A percentile compares a stretch with the other conserved stretches of the same genome.
Evolutionary conservation across 2,888 invertebrate genomes (phyloP).

Genomic region (Patella caerulea): DNA sequence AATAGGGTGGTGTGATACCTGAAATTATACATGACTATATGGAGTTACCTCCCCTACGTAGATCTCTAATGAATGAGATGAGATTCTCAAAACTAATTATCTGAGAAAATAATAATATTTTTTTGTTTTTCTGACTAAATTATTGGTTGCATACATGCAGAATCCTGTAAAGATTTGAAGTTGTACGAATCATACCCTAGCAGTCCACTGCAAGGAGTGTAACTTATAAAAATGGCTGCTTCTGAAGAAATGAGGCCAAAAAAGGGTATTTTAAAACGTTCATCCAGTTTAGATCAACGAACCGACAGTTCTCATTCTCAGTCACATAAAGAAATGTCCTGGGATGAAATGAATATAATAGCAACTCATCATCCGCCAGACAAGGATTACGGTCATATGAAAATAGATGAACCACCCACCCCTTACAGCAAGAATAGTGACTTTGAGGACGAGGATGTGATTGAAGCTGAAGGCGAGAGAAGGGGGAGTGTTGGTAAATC

Average conservation of each 20-base stretch:
- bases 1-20: no score
- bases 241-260: conserved; percentile 84
- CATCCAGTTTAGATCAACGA: conserved; percentile 85
- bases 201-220: no score
- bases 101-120: no score
- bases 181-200: no score
- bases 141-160: no score
- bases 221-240: conserved; percentile 59
- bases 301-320: conserved; percentile 31
- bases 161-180: no score
- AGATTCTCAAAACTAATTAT: no score
- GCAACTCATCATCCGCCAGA: conserved; percentile 97
- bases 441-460: conserved; percentile 70
- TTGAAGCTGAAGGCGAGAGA: conserved; percentile 72
- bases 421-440: conserved; percentile 81
- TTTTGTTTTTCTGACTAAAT: no score
- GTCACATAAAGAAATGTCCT: conserved; percentile 62
- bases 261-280: conserved; percentile 93
- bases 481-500: conserved; percentile 46
- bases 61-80: no score
- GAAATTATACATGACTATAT: no score
- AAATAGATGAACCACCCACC: conserved; percentile 92
- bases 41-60: no score
- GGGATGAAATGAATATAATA: conserved; percentile 97
- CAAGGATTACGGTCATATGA: conserved; percentile 99